Percentiles rank a stretch among this genome's conserved stretches.
Evolutionary conservation across 2,797 vertebrate species (phyloP).

Genomic region (Centropyge bicolor): DNA sequence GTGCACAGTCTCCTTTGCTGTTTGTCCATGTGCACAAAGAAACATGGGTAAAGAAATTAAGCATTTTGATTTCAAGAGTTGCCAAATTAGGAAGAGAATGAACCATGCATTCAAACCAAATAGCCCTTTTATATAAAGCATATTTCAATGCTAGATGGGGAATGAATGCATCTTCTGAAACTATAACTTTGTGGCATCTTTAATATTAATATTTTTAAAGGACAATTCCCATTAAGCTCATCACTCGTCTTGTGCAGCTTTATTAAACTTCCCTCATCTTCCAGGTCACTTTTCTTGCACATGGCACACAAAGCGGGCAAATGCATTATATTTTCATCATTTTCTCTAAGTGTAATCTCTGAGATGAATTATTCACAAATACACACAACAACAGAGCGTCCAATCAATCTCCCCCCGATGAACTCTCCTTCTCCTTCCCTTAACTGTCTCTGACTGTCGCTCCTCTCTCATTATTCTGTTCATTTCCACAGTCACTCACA

Average conservation of each 20-base stretch:
- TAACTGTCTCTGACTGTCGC: conserved; percentile 63
- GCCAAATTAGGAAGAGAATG: neutral
- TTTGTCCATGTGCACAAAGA: conserved; percentile 27
- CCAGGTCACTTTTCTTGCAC: conserved; percentile 46
- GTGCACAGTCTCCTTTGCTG: conserved; percentile 23
- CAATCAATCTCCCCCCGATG: conserved; percentile 69
- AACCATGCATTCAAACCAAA: neutral
- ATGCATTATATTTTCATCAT: conserved; percentile 43
- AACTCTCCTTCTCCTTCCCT: conserved; percentile 65
- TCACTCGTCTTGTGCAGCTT: conserved; percentile 18
- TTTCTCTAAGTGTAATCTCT: conserved; percentile 50
- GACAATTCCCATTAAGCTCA: conserved; percentile 4
- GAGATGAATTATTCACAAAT: conserved; percentile 70
- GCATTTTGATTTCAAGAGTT: conserved; percentile 1
- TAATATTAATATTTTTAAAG: conserved; percentile 31
- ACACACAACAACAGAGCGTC: conserved; percentile 64
- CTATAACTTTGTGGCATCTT: conserved; percentile 12
- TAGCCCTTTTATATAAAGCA: neutral
- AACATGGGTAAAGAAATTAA: conserved; percentile 1
- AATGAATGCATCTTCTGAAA: conserved; percentile 10
- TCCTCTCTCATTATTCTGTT: conserved; percentile 79
- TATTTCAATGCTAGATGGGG: neutral
- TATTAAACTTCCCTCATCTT: conserved; percentile 47
- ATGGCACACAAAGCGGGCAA: neutral
- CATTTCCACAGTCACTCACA: conserved; percentile 67